These are phyloP conservation scores for Nephila pilipes DNA, from an alignment of 1,140 invertebrate species.

Conservation along the genomic window DNA sequence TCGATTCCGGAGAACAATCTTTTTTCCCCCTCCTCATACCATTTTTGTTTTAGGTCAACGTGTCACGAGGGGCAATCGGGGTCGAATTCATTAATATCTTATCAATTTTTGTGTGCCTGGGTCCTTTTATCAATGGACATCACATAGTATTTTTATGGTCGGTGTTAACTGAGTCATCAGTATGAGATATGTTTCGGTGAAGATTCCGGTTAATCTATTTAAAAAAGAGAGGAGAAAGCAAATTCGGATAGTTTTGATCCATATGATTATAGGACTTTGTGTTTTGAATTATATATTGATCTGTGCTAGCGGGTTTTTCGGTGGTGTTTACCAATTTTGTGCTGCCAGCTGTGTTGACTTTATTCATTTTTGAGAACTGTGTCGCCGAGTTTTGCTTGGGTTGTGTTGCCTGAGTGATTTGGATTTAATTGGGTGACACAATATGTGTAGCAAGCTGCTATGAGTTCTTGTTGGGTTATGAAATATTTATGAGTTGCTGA, in stretches of 20 bases:
- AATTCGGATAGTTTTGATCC: not conserved
- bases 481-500: too few species aligned
- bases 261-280: not conserved
- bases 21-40: not conserved
- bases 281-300: not conserved
- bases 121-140: not conserved
- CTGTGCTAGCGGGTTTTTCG: not conserved
- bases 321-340: not conserved
- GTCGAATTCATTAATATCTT: slow-evolving; percentile 53
- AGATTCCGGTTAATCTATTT: not conserved
- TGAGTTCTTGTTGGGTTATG: too few species aligned
- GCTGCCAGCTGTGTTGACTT: not conserved
- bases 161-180: not conserved
- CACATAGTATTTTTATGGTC: not conserved
- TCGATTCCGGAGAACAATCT: not conserved
- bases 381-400: too few species aligned
- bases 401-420: too few species aligned
- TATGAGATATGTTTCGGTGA: not conserved
- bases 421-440: too few species aligned
- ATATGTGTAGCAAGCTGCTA: too few species aligned
- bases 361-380: not conserved
- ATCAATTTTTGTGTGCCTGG: slow-evolving; percentile 11
- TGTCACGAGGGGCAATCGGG: slow-evolving; percentile 35
- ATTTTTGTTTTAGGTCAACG: slow-evolving; percentile 63
- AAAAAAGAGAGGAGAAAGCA: not conserved